These are phyloP conservation scores for Psettodes erumei DNA, from an alignment of 2,113 vertebrate genomes.

Conservation along the genomic window DNA sequence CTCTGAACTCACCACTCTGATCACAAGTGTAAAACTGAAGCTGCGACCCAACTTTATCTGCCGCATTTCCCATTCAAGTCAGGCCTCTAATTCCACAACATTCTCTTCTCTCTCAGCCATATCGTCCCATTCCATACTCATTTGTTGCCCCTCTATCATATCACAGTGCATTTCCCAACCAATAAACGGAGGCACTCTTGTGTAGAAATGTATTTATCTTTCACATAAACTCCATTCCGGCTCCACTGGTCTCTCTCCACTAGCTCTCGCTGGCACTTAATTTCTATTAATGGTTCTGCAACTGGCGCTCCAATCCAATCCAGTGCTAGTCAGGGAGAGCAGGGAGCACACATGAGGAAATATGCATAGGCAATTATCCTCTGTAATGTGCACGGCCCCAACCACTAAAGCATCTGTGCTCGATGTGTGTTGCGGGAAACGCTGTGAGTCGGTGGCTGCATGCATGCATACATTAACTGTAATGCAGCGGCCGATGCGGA, in stretches of 20 bases:
- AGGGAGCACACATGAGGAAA: conserved; percentile 77
- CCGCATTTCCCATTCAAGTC: conserved; percentile 69
- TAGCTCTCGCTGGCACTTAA: conserved; percentile 81
- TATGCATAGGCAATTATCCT: conserved; percentile 82
- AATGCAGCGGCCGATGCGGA: conserved; percentile 17
- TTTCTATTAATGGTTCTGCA: conserved; percentile 86
- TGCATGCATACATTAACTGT: conserved; percentile 53
- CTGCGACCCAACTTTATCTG: conserved; percentile 31
- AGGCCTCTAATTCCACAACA: conserved; percentile 65
- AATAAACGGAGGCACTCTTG: conserved; percentile 84
- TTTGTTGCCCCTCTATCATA: conserved; percentile 82
- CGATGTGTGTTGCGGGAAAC: conserved; percentile 68
- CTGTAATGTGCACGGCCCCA: conserved; percentile 75
- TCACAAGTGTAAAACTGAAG: conserved; percentile 22
- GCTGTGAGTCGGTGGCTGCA: conserved; percentile 22
- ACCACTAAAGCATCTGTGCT: conserved; percentile 75
- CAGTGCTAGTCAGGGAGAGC: conserved; percentile 55
- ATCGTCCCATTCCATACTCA: conserved; percentile 77
- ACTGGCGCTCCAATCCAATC: conserved; percentile 78
- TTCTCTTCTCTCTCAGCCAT: conserved; percentile 69
- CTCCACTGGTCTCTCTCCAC: conserved; percentile 78
- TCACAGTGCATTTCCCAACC: conserved; percentile 82
- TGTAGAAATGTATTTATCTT: conserved; percentile 85
- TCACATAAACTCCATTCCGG: conserved; percentile 80
- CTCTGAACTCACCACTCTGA: conserved; percentile 15